Base-by-base conservation (phyloP, 2,113 vertebrate genomes). In the Psephotus haematonotus region DNA sequence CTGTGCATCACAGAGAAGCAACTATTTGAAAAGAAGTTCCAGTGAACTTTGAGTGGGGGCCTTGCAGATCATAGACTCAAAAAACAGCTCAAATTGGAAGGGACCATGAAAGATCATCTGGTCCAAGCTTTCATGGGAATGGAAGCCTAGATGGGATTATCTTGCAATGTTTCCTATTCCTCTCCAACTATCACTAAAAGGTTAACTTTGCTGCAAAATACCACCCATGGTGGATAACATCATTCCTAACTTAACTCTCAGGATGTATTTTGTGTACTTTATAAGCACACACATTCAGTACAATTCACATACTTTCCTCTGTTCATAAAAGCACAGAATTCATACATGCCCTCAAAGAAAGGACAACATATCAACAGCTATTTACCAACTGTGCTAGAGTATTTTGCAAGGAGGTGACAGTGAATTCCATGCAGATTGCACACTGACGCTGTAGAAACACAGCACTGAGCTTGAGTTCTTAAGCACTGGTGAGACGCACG, bases 401-500 rank as follows among this genome's bases (percentile, higher is more conserved):
- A 59, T 44, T 77, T n/a, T 20, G 17, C 28, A 82, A 82, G 64
- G 35, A 77, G 15, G 28, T 37, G 28, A 43, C 64, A 82, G 52
- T 11, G n/a, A 88, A 59, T 77, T 82, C 44, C 44, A 59, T 1
- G 0, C 64, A 71, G 19, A 64, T 59, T 52, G 33, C 0, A 1
- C 22, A 53, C 47, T 28, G 46, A 72, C 39, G 4, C 23, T n/a
- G 22, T 17, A 55, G 2, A 1, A 76, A 55, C 27, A 20, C 1
- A 2, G 49, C 75, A 81, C 35, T 31, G 19, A 80, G 46, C 52
- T 29, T 11, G 17, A 81, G 47, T 29, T 75, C 11, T 43, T 37
- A 50, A 64, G 49, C 43, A 39, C 19, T n/a, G 28, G 28, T 44
- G 24, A 59, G 43, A 43, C 0, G 0, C 11, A 5, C 1, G 4